Evolutionary conservation across 2,797 vertebrate genomes (phyloP).

Genomic region (Pangasius larnaudii): DNA sequence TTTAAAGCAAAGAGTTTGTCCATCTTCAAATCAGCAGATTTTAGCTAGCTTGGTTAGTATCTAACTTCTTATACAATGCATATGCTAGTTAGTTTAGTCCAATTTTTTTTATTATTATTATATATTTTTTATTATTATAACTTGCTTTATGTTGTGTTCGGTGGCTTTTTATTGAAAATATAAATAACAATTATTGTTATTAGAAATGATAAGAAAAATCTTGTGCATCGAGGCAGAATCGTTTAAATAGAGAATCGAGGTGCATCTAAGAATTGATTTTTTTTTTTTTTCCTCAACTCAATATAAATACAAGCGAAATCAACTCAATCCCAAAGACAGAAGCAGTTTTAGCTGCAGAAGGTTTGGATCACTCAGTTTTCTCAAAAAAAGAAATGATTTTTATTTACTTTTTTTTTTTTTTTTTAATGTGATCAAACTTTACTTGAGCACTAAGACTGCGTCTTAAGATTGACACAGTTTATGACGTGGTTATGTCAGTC

Average conservation of each 20-base stretch:
- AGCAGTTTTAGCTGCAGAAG: neutral
- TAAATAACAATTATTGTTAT: neutral
- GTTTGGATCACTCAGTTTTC: neutral
- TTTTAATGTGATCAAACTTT: neutral
- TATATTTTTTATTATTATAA: neutral
- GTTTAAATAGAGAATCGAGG: neutral
- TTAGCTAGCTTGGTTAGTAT: neutral
- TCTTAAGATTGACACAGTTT: neutral
- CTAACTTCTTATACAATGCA: neutral
- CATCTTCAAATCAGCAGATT: neutral
- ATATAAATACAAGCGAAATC: neutral
- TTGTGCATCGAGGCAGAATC: neutral
- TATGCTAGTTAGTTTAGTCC: neutral
- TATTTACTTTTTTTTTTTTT: neutral
- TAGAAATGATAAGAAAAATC: neutral
- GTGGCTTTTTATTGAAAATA: neutral
- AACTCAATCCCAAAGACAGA: neutral
- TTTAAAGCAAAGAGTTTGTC: neutral
- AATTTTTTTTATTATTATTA: neutral
- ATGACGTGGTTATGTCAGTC: neutral
- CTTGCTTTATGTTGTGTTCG: neutral
- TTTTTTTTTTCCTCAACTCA: no score
- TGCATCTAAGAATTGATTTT: neutral
- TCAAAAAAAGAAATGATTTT: neutral
- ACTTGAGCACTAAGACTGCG: neutral